Evolutionary conservation across 2,113 vertebrate species (phyloP), one percentile per base, ranked within the genome.

Genomic region (Antigone vipio): DNA sequence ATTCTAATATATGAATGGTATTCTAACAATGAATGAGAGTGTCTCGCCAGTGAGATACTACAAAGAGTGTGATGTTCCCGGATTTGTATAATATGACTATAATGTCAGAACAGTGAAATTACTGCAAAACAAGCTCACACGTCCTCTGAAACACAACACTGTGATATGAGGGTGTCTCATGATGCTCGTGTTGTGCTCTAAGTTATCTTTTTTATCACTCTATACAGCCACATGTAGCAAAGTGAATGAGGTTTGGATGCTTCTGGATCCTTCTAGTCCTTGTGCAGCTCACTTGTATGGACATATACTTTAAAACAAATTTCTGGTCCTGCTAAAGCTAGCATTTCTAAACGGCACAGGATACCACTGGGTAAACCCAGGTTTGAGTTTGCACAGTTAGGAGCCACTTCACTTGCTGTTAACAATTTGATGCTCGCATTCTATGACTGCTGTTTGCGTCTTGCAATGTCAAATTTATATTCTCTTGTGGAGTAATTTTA

Each of bases 401-500:
- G 56, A 91, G 35, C 24, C 4, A 47, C 89, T 94, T 81, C n/a
- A 74, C 26, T 81, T 85, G 44, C 44, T 92, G 32, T 78, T 68
- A 89, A 86, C 40, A 59, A 67, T 42, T 40, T 27, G 44, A 64
- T 81, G 35, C 18, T 42, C 1, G 30, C 35, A 79, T 69, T 85
- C 91, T 59, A 63, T 79, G 53, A 74, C 71, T 62, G 40, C 7
- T 47, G 16, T 55, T 85, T 85, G 29, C 63, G 44, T 52, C 71
- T 55, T 78, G n/a, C 53, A 83, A 80, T 82, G 82, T 56, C 73
- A 81, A 85, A 84, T 69, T 66, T 67, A 27, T 59, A 40, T 82
- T 95, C 34, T 73, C 49, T 89, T 74, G 58, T 45, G 38, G 53
- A 75, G 35, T 91, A 93, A 75, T 89, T 95, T 84, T 85, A 88